Percentiles rank a stretch among this genome's conserved stretches.
Conservation (phyloP, 1,140 invertebrate species). For the Nephila pilipes region DNA sequence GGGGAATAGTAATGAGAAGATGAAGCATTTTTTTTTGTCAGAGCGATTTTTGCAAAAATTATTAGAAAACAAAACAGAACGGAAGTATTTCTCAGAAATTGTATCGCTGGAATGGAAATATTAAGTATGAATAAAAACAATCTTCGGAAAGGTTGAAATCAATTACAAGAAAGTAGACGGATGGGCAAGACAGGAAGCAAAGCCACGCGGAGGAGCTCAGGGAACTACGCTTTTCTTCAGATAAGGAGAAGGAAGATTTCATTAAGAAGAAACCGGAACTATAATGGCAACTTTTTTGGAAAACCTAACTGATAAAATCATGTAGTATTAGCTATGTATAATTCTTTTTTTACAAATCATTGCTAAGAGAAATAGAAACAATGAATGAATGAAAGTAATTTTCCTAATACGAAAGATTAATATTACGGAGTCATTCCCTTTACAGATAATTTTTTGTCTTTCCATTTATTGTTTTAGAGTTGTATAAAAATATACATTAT, state of each 20-base stretch:
- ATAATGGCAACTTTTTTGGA: neutral
- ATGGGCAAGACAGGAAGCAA: conserved; percentile 19
- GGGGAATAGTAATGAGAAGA: too few species aligned
- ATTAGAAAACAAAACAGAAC: neutral
- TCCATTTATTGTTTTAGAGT: too few species aligned
- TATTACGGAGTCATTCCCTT: too few species aligned
- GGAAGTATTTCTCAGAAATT: neutral
- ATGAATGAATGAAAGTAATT: neutral
- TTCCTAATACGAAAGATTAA: too few species aligned
- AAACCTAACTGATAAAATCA: neutral
- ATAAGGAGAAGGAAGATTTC: conserved; percentile 12
- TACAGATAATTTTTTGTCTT: too few species aligned
- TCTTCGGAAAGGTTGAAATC: conserved; percentile 9
- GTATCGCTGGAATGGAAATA: neutral
- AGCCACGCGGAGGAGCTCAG: neutral
- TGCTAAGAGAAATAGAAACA: neutral
- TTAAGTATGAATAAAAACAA: neutral
- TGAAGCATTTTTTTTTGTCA: too few species aligned
- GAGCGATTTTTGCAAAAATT: neutral
- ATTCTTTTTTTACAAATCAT: neutral
- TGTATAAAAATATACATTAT: too few species aligned
- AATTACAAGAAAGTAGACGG: conserved; percentile 13
- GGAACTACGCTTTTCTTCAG: neutral
- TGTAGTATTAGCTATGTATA: conserved; percentile 5
- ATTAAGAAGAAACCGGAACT: conserved; percentile 41